These are phyloP conservation scores for Cheirogaleus major DNA, from an alignment of 2,797 vertebrate genomes.

Conservation along the genomic window DNA sequence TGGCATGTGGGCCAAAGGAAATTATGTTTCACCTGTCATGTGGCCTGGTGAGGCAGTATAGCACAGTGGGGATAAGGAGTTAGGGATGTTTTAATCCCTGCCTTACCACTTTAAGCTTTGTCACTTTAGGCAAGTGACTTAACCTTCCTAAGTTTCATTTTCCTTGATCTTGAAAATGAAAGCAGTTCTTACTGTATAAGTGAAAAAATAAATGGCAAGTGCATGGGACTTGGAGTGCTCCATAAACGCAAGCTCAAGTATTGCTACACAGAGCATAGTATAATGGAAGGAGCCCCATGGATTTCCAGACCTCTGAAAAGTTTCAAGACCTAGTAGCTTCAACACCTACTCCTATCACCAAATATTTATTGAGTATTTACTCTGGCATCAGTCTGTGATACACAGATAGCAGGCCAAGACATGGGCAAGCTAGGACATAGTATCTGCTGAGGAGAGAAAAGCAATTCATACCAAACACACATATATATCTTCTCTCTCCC, in stretches of 20 bases:
- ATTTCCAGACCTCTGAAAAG: not conserved
- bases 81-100: not conserved
- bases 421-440: not conserved
- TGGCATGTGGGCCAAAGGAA: not conserved
- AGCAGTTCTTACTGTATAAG: not conserved
- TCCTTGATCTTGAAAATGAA: not conserved
- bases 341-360: not conserved
- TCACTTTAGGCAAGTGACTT: not conserved
- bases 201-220: not conserved
- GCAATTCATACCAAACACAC: not conserved
- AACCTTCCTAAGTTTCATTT: not conserved
- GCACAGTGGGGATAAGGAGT: not conserved
- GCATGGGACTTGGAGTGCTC: not conserved
- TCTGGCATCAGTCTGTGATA: not conserved
- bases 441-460: not conserved
- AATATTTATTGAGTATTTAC: not conserved
- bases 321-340: not conserved
- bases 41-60: too few species aligned
- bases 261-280: rapidly evolving
- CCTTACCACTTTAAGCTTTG: not conserved
- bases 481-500: not conserved
- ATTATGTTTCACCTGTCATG: not conserved
- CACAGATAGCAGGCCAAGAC: not conserved
- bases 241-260: not conserved
- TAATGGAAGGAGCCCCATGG: not conserved